Evolutionary conservation across 2,113 vertebrate species (phyloP), one percentile per base, ranked within the genome.

Genomic region (Calidris pugnax): DNA sequence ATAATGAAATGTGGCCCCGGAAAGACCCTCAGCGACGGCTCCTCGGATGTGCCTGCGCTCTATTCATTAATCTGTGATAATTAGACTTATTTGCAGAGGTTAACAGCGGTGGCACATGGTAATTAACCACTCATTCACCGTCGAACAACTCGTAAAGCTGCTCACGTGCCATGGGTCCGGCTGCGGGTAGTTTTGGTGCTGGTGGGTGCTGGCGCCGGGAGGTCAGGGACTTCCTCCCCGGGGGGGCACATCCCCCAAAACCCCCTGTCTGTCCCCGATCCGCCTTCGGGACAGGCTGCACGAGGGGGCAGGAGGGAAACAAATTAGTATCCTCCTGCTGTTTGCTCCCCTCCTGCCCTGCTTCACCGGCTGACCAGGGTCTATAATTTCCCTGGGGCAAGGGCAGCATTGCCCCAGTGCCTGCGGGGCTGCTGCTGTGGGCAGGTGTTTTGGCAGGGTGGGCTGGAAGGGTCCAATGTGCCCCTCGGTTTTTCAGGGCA

Each of bases 41-140:
- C 95, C 94, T 98, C 17, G 53, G 92, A 96, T 98, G 95, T 96
- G 97, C 95, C 97, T 96, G 90, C 2, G 88, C 96, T 97, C 95
- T 97, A 95, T 98, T 98, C 98, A 98, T 98, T 98, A 98, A 98
- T 98, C 98, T 97, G 97, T 96, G 97, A 98, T 98, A 98, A 98
- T 98, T 97, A 98, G 98, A 97, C 97, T 95, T 97, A 97, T 98
- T 98, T 98, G 98, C 96, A 96, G 97, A 98, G 98, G 98, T 98
- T 98, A 98, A 98, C 98, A 98, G 97, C 32, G 45, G 97, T 96
- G 97, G 96, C 95, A 96, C 97, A 75, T 97, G 95, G 95, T 98
- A 98, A 98, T 98, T 98, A 98, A 98, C 97, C 94, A 93, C 96
- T 97, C 77, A 1, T 87, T 97, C 87, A 90, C 94, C 19, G 72